Conservation (phyloP, 2,797 vertebrate species). For the Dipus sagitta region DNA sequence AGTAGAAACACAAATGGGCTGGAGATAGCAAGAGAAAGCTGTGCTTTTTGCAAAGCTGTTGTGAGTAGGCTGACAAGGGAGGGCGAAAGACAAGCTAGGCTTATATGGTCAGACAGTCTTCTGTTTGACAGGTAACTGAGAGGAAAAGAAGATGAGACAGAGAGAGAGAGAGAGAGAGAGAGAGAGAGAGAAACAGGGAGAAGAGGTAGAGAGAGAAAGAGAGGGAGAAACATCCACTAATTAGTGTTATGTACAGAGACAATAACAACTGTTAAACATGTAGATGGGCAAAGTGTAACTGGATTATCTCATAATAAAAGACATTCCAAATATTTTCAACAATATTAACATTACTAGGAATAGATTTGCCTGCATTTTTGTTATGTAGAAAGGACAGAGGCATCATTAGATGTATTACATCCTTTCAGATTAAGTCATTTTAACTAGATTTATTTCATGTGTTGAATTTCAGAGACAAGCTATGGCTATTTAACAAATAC, state of each 20-base stretch:
- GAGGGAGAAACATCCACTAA: constrained; percentile 75
- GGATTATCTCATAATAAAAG: constrained; percentile 78
- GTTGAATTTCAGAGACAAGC: constrained; percentile 53
- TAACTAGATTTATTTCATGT: constrained; percentile 7
- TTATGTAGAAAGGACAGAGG: background rate
- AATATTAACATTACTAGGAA: constrained; percentile 67
- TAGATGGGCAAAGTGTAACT: constrained; percentile 75
- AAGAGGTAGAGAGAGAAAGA: background rate
- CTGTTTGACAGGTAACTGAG: constrained; percentile 85
- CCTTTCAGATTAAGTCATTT: constrained; percentile 32
- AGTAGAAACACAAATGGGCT: constrained; percentile 91
- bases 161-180: background rate
- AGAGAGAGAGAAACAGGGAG: background rate
- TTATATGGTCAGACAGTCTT: constrained; percentile 79
- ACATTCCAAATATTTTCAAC: constrained; percentile 62
- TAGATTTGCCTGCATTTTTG: constrained; percentile 44
- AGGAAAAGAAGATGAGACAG: constrained; percentile 38
- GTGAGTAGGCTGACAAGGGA: constrained; percentile 87
- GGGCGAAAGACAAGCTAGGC: constrained; percentile 85
- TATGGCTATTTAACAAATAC: constrained; percentile 19
- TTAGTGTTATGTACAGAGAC: constrained; percentile 79
- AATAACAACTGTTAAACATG: constrained; percentile 79
- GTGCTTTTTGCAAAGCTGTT: constrained; percentile 87
- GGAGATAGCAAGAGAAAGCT: constrained; percentile 89
- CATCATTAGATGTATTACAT: background rate